Evolutionary conservation across 1,140 invertebrate species (phyloP).

Genomic region (Eurosta solidaginis): DNA sequence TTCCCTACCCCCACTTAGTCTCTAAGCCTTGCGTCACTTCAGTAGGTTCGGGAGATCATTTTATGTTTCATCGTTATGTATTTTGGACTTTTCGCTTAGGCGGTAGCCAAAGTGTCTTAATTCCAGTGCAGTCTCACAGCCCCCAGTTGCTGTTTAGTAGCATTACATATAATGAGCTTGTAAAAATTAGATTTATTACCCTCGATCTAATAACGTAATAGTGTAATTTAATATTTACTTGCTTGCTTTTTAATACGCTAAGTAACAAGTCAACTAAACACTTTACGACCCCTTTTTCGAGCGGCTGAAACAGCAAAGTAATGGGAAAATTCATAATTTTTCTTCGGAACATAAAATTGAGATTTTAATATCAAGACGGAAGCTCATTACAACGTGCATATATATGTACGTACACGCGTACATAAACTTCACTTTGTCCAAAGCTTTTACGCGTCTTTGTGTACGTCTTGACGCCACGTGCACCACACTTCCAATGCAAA

Average conservation of each 20-base stretch:
- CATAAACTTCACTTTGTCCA: neutral
- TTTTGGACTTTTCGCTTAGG: no score
- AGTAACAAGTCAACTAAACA: slow-evolving; percentile 12
- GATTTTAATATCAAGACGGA: neutral
- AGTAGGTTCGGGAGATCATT: no score
- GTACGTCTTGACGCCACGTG: neutral
- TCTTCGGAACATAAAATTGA: slow-evolving; percentile 2
- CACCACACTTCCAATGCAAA: slow-evolving; percentile 1
- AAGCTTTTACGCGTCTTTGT: neutral
- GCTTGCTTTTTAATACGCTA: slow-evolving; percentile 14
- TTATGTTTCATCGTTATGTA: no score
- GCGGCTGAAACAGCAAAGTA: neutral
- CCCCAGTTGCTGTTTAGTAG: no score
- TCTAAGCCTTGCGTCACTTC: no score
- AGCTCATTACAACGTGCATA: neutral
- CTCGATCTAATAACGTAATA: neutral
- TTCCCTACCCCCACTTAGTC: no score
- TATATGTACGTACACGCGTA: no score
- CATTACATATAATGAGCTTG: neutral
- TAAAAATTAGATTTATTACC: neutral
- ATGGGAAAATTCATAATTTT: neutral
- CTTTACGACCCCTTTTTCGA: neutral
- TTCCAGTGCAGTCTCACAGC: no score
- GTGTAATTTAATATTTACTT: slow-evolving; percentile 1
- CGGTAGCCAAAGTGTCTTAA: no score